phyloP scores from a whole-genome alignment of 2,888 invertebrate species.

The Trichogramma dendrolimi region DNA sequence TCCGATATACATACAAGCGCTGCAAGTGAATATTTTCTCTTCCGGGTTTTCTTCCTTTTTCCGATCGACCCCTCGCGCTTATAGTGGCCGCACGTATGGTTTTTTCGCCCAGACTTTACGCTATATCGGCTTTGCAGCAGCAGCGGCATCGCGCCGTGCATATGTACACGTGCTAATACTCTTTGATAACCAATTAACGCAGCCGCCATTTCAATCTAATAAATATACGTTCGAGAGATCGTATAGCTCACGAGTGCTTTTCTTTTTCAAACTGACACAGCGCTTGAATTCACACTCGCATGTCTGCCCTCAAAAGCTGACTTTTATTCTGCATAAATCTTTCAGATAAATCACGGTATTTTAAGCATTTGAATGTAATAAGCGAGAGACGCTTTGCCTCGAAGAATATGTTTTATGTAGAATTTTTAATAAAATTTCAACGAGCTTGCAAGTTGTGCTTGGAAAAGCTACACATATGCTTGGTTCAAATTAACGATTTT shows the following conservation, averaged over 20 bases:
- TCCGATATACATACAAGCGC: constrained; percentile 42
- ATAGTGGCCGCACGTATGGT: background rate
- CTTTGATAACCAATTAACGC: constrained; percentile 50
- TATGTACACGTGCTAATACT: constrained; percentile 38
- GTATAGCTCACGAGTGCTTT: background rate
- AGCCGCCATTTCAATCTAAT: constrained; percentile 24
- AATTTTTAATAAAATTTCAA: too few species aligned
- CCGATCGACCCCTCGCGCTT: background rate
- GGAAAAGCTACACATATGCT: too few species aligned
- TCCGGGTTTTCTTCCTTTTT: constrained; percentile 31
- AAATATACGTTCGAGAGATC: too few species aligned
- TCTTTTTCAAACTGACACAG: constrained; percentile 9
- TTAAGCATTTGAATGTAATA: too few species aligned
- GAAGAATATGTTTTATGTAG: too few species aligned
- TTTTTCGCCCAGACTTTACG: constrained; percentile 26
- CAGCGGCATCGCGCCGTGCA: too few species aligned
- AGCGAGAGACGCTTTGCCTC: too few species aligned
- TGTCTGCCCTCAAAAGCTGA: constrained; percentile 3
- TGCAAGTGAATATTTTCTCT: constrained; percentile 43
- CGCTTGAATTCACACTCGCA: constrained; percentile 13
- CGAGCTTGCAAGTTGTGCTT: too few species aligned
- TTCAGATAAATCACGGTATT: constrained; percentile 1
- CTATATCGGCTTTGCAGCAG: constrained; percentile 38
- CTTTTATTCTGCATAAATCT: constrained; percentile 14
- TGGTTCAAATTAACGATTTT: too few species aligned